Conservation (phyloP, 2,797 vertebrate species). For the Sylvia borin region DNA sequence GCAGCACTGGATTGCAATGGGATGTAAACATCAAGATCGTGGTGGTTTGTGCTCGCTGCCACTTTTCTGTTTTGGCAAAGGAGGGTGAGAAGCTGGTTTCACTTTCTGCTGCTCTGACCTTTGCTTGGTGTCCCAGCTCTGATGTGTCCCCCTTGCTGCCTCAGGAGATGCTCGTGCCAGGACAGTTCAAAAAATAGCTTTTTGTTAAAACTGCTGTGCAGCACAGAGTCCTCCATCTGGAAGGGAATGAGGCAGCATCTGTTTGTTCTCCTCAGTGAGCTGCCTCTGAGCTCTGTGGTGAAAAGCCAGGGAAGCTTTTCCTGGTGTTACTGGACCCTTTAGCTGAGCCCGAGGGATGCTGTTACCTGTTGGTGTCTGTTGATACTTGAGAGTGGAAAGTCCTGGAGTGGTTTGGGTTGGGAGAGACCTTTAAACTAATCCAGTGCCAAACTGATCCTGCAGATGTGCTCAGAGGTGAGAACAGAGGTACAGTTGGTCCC, state of each 20-base stretch:
- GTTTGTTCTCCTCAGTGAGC: not conserved
- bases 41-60: not conserved
- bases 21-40: not conserved
- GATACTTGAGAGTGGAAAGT: not conserved
- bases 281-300: not conserved
- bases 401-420: not conserved
- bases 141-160: not conserved
- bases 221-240: fast-evolving
- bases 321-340: not conserved
- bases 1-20: fast-evolving
- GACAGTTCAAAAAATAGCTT: not conserved
- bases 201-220: not conserved
- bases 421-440: not conserved
- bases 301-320: not conserved
- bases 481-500: not conserved
- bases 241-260: not conserved
- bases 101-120: not conserved
- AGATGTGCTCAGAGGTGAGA: not conserved
- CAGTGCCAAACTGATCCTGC: not conserved
- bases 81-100: not conserved
- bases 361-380: not conserved
- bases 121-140: not conserved
- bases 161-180: not conserved
- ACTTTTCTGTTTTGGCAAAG: not conserved
- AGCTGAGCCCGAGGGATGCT: not conserved